phyloP scores from a whole-genome alignment of 92 coral and sea anemone species.

The Bergia puertoricense region DNA sequence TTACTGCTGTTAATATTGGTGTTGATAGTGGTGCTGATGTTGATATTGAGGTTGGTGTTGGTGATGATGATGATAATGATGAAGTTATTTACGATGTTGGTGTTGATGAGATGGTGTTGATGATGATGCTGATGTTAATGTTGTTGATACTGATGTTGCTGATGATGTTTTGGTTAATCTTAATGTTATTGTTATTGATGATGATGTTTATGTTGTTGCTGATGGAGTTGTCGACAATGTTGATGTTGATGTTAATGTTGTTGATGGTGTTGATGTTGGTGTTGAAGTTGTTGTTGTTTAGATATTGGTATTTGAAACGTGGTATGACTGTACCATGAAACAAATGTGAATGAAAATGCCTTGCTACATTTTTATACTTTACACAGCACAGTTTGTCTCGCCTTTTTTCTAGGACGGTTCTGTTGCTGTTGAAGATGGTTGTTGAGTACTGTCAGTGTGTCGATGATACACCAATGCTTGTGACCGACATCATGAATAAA shows the following conservation, averaged over 20 bases:
- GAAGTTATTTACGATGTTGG: too few relatives aligned
- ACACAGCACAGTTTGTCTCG: background rate
- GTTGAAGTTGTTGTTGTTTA: background rate
- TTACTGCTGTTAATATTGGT: background rate
- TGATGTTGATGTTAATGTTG: background rate
- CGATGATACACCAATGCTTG: slow-evolving; percentile 94
- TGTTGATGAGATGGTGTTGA: too few relatives aligned
- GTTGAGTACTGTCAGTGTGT: slow-evolving; percentile 99
- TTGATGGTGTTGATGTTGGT: too few relatives aligned
- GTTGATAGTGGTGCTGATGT: too few relatives aligned
- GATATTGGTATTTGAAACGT: background rate
- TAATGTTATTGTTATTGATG: background rate
- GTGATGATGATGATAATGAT: too few relatives aligned
- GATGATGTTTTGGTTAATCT: too few relatives aligned
- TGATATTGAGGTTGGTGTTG: too few relatives aligned
- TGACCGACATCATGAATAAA: slow-evolving; percentile 96
- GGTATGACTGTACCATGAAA: too few relatives aligned
- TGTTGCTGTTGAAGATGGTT: slow-evolving; percentile 88
- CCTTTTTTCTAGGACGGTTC: slow-evolving; percentile 70
- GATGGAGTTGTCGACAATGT: background rate
- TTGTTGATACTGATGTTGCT: too few relatives aligned
- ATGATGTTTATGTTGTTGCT: background rate
- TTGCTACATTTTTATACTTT: background rate
- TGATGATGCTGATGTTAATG: too few relatives aligned
- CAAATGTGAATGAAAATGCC: too few relatives aligned